phyloP scores from a whole-genome alignment of 2,888 invertebrate genomes.

The Microlaimidae sp. region DNA sequence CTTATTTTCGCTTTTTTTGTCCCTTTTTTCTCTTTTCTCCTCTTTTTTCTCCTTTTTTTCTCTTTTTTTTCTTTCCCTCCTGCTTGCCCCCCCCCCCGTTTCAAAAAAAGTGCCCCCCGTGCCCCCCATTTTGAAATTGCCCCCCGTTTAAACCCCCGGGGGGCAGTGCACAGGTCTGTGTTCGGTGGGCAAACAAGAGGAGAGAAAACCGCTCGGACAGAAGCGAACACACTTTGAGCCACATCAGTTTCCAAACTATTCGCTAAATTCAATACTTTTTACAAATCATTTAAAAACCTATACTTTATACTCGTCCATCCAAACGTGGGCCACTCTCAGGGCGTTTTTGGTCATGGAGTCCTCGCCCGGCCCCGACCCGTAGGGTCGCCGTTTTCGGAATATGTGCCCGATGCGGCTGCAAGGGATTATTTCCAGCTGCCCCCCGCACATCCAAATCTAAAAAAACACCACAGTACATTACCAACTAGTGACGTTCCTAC shows the following conservation, averaged over 20 bases:
- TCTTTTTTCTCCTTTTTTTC: constrained; percentile 13
- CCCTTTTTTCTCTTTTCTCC: too few relatives aligned
- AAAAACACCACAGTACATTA: background rate
- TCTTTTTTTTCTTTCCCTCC: too few relatives aligned
- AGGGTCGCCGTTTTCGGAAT: constrained; percentile 79
- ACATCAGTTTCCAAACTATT: background rate
- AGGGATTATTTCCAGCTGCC: constrained; percentile 68
- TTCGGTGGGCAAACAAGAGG: too few relatives aligned
- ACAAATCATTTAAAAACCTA: too few relatives aligned
- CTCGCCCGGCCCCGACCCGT: constrained; percentile 59
- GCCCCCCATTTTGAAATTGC: too few relatives aligned
- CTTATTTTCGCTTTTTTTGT: too few relatives aligned
- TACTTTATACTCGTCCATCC: constrained; percentile 70
- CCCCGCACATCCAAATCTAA: constrained; percentile 92
- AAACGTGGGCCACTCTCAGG: constrained; percentile 74
- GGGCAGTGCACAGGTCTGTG: too few relatives aligned
- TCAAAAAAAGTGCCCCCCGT: too few relatives aligned
- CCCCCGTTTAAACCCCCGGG: too few relatives aligned
- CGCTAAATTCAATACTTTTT: background rate
- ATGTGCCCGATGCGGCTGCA: constrained; percentile 92
- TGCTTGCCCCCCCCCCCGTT: too few relatives aligned
- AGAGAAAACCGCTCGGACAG: background rate
- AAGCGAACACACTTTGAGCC: background rate
- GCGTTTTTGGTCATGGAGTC: constrained; percentile 82
- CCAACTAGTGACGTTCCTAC: too few relatives aligned